These are phyloP conservation scores for Lophius americanus DNA, from an alignment of 2,797 vertebrate species.

Conservation along the genomic window DNA sequence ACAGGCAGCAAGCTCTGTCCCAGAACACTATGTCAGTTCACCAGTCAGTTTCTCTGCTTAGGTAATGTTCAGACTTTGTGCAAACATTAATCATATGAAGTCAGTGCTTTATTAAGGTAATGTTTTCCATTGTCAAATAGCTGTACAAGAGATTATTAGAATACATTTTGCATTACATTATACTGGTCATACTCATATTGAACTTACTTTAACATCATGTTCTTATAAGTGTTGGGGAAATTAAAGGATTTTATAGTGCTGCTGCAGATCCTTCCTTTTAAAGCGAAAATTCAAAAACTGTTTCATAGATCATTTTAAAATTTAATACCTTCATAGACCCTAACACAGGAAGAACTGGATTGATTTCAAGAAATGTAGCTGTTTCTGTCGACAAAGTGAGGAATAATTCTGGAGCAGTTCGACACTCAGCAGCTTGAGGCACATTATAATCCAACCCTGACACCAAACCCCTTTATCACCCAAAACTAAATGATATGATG, in stretches of 20 bases:
- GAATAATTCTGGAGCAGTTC: constrained; percentile 3
- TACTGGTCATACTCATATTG: background rate
- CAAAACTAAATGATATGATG: background rate
- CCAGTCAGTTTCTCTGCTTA: constrained; percentile 16
- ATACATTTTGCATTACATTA: background rate
- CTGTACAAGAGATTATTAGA: background rate
- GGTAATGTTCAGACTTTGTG: constrained; percentile 36
- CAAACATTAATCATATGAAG: constrained; percentile 39
- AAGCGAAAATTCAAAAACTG: too few species aligned
- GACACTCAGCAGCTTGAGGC: constrained; percentile 2
- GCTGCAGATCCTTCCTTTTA: too few species aligned
- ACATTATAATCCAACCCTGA: constrained; percentile 8
- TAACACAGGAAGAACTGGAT: too few species aligned
- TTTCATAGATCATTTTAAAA: too few species aligned
- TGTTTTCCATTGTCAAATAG: constrained; percentile 23
- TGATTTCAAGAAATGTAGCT: background rate
- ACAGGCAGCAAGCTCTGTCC: constrained; percentile 31
- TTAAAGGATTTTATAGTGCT: too few species aligned
- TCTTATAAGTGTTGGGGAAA: too few species aligned
- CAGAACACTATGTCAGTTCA: constrained; percentile 27
- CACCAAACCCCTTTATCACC: background rate
- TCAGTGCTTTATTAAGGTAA: constrained; percentile 14
- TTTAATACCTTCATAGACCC: too few species aligned
- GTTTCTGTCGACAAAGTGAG: background rate
- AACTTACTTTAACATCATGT: too few species aligned